Evolutionary conservation across 1,140 invertebrate genomes (phyloP), one percentile per base, ranked within the genome.

Genomic region (Elymnias hypermnestra): DNA sequence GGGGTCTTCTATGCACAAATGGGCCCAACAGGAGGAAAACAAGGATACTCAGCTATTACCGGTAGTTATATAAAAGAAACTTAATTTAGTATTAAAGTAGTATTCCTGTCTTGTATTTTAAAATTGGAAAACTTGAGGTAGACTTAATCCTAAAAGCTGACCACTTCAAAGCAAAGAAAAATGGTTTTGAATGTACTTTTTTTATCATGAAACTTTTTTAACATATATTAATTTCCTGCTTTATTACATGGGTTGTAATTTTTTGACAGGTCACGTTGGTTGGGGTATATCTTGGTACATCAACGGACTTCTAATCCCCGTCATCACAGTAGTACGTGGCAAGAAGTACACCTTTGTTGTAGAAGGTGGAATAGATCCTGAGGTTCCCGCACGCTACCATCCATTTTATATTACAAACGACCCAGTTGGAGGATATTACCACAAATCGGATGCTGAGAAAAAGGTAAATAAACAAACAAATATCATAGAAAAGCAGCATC

Each of bases 271-370:
- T 56, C 93, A 96, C 72, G 94, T 96, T 2, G 95, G 95, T 23
- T 97, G 95, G 95, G 95, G 96, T 25, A 94, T 97, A 56, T 92
- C 94, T 0, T 98, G 96, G 96, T 97, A 96, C 85, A 97, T 98
- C 57, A 98, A 98, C 76, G 97, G 97, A 0, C 88, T 98, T 0
- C 85, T 98, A 3, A 95, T 97, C 48, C 96, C 97, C 0, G 96
- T 97, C 86, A 93, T 98, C 43, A 94, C 97, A 59, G 93, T 98
- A 1, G 94, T 97, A 0, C 88, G 97, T 23, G 95, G 96, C 1
- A 92, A 91, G 67, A 95, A 92, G 5, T 98, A 98, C 69, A 96
- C 94, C 0, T 97, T 97, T 72, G 92, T 97, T 5, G 90, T 94
- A 0, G 96, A 98, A 83, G 96, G 94, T 1, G 97, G 97, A 6